Evolutionary conservation across 2,888 invertebrate species (phyloP).

Genomic region (Eupithecia tripunctaria): DNA sequence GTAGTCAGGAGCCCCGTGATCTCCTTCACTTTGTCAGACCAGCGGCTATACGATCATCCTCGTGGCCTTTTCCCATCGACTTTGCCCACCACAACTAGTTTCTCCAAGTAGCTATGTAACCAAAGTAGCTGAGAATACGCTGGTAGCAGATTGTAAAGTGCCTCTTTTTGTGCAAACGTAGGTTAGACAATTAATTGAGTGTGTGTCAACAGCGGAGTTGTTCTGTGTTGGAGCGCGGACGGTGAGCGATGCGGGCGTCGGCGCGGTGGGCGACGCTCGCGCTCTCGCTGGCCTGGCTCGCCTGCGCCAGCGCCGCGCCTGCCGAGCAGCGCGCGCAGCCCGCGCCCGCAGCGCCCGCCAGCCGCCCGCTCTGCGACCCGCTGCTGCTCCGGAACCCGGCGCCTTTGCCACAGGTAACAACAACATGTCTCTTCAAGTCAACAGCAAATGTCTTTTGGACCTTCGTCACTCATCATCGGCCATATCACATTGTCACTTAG

Average conservation of each 20-base stretch:
- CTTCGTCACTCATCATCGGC: background rate
- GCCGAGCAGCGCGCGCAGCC: slow-evolving; percentile 60
- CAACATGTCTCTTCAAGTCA: background rate
- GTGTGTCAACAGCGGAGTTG: slow-evolving; percentile 45
- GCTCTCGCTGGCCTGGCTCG: slow-evolving; percentile 76
- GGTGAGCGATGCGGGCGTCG: slow-evolving; percentile 79
- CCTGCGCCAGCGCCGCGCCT: slow-evolving; percentile 72
- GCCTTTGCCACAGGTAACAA: slow-evolving; percentile 63
- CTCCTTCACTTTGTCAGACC: too few relatives aligned
- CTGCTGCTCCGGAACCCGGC: slow-evolving; percentile 65
- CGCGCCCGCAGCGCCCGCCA: slow-evolving; percentile 51
- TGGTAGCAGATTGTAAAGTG: too few relatives aligned
- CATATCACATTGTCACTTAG: too few relatives aligned
- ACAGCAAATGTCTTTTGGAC: background rate
- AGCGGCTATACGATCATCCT: too few relatives aligned
- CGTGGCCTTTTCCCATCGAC: too few relatives aligned
- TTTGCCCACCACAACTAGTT: too few relatives aligned
- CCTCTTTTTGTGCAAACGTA: too few relatives aligned
- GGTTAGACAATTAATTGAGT: background rate
- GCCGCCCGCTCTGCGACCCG: slow-evolving; percentile 61
- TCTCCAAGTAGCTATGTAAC: too few relatives aligned
- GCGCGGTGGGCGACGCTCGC: slow-evolving; percentile 77
- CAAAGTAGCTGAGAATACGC: too few relatives aligned
- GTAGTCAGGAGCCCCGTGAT: too few relatives aligned
- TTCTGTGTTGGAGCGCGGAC: slow-evolving; percentile 53